Evolutionary conservation across 1,140 invertebrate genomes (phyloP), one percentile per base, ranked within the genome.

Genomic region (Drosophila baimaii): DNA sequence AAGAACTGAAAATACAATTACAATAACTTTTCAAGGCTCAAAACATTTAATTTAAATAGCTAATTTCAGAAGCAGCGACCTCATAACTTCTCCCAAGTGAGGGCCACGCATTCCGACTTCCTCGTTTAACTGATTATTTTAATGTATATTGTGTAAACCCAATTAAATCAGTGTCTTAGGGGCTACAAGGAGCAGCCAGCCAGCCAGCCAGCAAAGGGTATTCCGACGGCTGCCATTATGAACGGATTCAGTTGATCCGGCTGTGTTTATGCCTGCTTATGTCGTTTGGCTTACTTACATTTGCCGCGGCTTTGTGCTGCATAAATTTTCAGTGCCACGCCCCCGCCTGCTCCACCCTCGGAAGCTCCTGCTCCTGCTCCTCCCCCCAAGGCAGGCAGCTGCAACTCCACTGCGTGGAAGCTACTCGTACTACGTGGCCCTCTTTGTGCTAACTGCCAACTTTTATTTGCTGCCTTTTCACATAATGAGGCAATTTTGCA

Each of bases 241-340:
- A 19, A 12, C 17, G 51, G 39, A 66, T 69, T 43, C n/a, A 19
- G 6, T 43, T 51, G 46, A 69, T 49, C 65, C 66, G 31, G 49
- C 66, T 70, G 65, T 86, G 72, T 88, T 88, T 88, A 83, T 83
- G 83, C 76, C 83, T 86, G 83, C 83, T 86, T 86, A 86, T 86
- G 83, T 86, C 83, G 83, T 83, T 86, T 88, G 83, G 82, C 82
- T 88, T 82, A 79, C 79, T 86, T 86, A 83, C 83, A 86, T 86
- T 86, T 86, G 83, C 83, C 65, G 66, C 79, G 83, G 82, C 83
- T 86, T 86, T 86, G 83, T 86, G 83, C 72, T 77, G 83, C 83
- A 86, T 86, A 86, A 83, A 86, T 88, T 78, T 81, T 61, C 56
- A 70, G 62, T 58, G 75, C 19, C 70, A 76, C 76, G 56, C 70